Evolutionary conservation across 2,888 invertebrate genomes (phyloP).

Genomic region (Sesamia inferens): DNA sequence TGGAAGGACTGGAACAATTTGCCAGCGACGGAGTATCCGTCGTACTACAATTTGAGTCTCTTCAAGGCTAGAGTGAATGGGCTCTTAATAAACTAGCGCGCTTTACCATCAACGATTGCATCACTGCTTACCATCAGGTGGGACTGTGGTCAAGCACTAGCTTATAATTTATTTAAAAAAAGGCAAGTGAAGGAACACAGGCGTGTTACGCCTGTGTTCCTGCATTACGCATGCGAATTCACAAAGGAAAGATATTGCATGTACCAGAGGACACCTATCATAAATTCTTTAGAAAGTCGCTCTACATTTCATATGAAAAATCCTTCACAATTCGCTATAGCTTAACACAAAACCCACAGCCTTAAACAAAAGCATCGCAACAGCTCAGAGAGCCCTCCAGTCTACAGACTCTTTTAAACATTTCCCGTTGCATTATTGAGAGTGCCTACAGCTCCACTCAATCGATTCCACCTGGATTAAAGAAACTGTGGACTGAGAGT

Average conservation of each 20-base stretch:
- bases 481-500: constrained; percentile 50
- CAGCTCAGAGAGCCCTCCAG: constrained; percentile 63
- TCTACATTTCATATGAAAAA: not conserved
- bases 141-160: no score
- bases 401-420: constrained; percentile 76
- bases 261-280: no score
- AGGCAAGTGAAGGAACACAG: no score
- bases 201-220: no score
- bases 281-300: not conserved
- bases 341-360: constrained; percentile 19
- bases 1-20: no score
- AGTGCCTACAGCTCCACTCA: constrained; percentile 68
- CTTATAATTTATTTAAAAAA: no score
- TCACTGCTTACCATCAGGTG: no score
- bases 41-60: no score
- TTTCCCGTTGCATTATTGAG: constrained; percentile 71
- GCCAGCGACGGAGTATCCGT: no score
- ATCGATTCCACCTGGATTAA: constrained; percentile 72
- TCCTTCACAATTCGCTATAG: not conserved
- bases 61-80: no score
- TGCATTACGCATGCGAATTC: accelerated
- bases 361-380: constrained; percentile 70
- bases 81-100: no score
- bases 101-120: no score
- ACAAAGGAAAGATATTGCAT: not conserved